Base-by-base conservation (phyloP, 2,113 vertebrate species). In the Leuciscus idus region DNA sequence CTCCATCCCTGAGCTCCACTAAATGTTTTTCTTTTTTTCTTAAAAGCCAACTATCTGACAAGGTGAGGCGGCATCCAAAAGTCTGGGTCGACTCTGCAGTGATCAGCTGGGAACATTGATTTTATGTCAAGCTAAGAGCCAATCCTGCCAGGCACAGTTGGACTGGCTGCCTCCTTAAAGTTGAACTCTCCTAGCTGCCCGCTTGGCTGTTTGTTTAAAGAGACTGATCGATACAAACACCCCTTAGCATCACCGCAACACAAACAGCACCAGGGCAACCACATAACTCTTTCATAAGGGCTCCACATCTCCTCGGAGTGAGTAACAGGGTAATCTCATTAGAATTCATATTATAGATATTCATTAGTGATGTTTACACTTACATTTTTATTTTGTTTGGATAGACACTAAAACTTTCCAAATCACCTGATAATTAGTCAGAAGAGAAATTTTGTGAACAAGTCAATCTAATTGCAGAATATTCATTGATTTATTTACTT, bases 101-200 rank as follows among this genome's bases (percentile, higher is more conserved):
- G 55, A 79, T 80, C 82, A 81, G 46, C 59, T 82, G 62, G 68
- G 74, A 61, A 17, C 75, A 90, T 88, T 73, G 87, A 90, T 87
- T 88, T 90, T 84, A 75, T 79, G 85, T 88, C 89, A 90, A 81
- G 74, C 39, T 86, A 86, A 85, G 83, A 87, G 70, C 55, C 81
- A 68, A 84, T 64, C 75, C 57, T 87, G 80, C 80, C 86, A 66
- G 74, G 59, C 81, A 81, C 81, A 23, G 74, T 30, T 61, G 66
- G 26, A 36, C 77, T 81, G 68, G 74, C 76, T 85, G 61, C 30
- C 81, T 85, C 75, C 85, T 48, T 89, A 83, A 39, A 75, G 61
- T 33, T 66, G 1, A 81, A 66, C 61, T 66, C 61, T 50, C 13
- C 15, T 39, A 81, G 61, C 39, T 64, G 15, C 62, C 26, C 26